Evolutionary conservation across 2,113 vertebrate genomes (phyloP).

Genomic region (Agelaius phoeniceus): DNA sequence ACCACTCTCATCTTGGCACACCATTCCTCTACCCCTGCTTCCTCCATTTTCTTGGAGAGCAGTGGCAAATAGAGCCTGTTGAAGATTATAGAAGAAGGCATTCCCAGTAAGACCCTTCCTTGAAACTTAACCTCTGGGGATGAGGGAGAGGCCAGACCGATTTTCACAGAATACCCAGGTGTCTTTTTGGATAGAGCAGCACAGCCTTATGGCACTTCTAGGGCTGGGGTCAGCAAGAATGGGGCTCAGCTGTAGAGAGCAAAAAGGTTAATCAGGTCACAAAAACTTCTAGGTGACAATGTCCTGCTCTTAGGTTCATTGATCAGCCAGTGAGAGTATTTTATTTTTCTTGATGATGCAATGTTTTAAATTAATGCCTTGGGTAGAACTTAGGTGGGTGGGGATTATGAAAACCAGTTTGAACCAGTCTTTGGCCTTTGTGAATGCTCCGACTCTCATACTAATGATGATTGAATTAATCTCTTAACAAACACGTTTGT

Average conservation of each 20-base stretch:
- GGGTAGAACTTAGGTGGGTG: constrained; percentile 52
- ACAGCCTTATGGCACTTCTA: background rate
- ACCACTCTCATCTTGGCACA: background rate
- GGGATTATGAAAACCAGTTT: constrained; percentile 57
- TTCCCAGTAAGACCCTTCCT: background rate
- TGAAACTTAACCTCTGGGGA: background rate
- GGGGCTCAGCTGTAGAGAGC: background rate
- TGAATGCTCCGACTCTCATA: constrained; percentile 23
- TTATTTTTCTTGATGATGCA: constrained; percentile 29
- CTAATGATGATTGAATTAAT: constrained; percentile 63
- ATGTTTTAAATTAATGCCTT: constrained; percentile 52
- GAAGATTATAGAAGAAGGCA: background rate
- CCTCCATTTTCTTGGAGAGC: background rate
- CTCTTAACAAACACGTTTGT: constrained; percentile 68
- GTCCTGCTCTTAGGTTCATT: constrained; percentile 47
- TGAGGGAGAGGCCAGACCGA: background rate
- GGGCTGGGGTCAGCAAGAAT: background rate
- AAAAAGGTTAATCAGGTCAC: constrained; percentile 52
- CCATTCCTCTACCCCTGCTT: background rate
- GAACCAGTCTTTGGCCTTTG: constrained; percentile 47
- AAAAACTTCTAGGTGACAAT: background rate
- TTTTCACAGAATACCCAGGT: background rate
- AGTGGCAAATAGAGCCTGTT: background rate
- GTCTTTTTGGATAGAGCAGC: background rate
- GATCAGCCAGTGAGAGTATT: constrained; percentile 60